These are phyloP conservation scores for Eurosta solidaginis DNA, from an alignment of 1,140 invertebrate genomes.

Conservation along the genomic window DNA sequence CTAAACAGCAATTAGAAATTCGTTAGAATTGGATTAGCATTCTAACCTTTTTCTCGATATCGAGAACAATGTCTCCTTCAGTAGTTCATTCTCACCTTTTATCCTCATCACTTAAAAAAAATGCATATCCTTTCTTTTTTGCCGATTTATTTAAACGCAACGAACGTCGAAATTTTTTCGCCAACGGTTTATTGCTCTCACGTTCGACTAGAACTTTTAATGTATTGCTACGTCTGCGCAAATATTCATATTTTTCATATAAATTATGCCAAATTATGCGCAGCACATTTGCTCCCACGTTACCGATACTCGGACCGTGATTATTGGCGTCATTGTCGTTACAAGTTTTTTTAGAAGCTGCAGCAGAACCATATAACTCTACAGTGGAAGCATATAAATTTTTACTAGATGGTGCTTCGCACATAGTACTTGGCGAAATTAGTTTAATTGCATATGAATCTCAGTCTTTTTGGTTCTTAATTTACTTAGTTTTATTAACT, in stretches of 20 bases:
- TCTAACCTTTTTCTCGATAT: no score
- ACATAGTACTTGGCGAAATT: not conserved
- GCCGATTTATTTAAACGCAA: slow-evolving; percentile 57
- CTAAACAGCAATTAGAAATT: no score
- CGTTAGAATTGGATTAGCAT: no score
- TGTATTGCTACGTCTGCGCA: slow-evolving; percentile 45
- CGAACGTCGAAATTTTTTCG: slow-evolving; percentile 51
- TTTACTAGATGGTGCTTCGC: not conserved
- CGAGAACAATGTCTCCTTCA: no score
- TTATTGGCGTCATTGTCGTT: not conserved
- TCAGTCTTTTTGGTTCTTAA: no score
- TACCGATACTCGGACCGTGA: not conserved
- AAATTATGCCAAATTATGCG: slow-evolving; percentile 53
- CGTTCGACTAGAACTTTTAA: slow-evolving; percentile 48
- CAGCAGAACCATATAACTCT: not conserved
- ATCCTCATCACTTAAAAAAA: slow-evolving; percentile 64
- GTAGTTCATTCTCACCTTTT: slow-evolving; percentile 56
- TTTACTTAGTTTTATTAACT: no score
- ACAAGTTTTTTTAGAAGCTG: not conserved
- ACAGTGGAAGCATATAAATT: not conserved
- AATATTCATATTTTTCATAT: slow-evolving; percentile 48
- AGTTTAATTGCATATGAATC: no score
- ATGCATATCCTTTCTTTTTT: slow-evolving; percentile 62
- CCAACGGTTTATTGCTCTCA: slow-evolving; percentile 52
- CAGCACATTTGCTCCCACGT: slow-evolving; percentile 39